Conservation (phyloP, 2,797 vertebrate genomes). For the Taenioides sp. region DNA sequence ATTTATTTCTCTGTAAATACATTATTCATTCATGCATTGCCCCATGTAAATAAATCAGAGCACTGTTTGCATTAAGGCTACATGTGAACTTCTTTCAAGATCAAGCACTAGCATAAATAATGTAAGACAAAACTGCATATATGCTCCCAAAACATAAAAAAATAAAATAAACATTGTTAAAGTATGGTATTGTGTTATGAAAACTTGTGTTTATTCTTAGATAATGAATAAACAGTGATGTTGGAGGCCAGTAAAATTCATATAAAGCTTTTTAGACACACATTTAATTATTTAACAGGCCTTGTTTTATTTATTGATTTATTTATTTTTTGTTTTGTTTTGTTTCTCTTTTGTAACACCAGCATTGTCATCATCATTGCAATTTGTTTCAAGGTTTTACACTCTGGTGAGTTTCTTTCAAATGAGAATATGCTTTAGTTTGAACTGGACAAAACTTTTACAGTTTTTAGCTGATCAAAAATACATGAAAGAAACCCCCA, state of each 20-base stretch:
- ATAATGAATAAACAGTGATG: background rate
- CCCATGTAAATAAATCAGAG: background rate
- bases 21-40: background rate
- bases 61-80: background rate
- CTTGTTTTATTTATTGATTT: background rate
- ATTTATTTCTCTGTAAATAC: background rate
- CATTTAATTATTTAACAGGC: background rate
- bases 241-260: background rate
- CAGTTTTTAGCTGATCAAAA: background rate
- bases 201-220: too few relatives aligned
- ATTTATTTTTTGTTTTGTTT: background rate
- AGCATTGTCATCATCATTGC: background rate
- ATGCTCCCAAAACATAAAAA: background rate
- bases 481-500: too few relatives aligned
- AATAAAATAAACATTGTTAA: background rate
- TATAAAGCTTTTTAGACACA: background rate
- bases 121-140: background rate
- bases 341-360: background rate
- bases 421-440: background rate
- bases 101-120: constrained; percentile 8
- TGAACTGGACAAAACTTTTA: background rate
- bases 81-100: constrained; percentile 2
- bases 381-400: background rate
- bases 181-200: background rate
- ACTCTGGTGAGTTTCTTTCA: background rate